Evolutionary conservation across 2,797 vertebrate species (phyloP), one percentile per base, ranked within the genome.

Genomic region (Hypotaenidia okinawae): DNA sequence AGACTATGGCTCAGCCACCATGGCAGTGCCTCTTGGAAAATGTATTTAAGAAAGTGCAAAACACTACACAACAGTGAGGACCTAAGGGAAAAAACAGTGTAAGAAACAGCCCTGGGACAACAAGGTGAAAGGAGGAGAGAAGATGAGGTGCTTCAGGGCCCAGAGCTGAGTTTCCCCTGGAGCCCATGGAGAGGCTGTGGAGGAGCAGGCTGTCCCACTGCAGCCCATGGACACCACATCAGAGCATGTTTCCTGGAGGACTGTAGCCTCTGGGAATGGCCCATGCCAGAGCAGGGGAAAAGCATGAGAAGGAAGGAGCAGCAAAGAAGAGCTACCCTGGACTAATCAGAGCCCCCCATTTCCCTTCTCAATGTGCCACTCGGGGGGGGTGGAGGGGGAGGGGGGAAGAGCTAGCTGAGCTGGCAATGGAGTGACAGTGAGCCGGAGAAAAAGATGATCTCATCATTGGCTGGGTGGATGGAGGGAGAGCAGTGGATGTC

Each of bases 1-100:
- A 30, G 32, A 32, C 49, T 37, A 30, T 0, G 0, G 64, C 62
- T 75, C 16, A 35, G 16, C 9, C 55, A 74, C 0, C 0, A 16
- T 0, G 2, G n/a, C 1, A 6, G 49, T 5, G 4, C 27, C 28
- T 22, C 25, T 2, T 41, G 19, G 28, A 67, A 18, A 77, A 24
- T 1, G 4, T 4, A 27, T 4, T 3, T 24, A 13, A 57, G 35
- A 76, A 73, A 41, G 8, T 10, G 15, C 17, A 88, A 79, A 79
- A 76, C 0, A 0, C 9, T 23, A 13, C 19, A 24, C 5, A 5
- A 16, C 16, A 62, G 18, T 2, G 33, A 84, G 35, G 16, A 69
- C 13, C 51, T 10, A 41, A 39, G 5, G 10, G 9, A n/a, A 73
- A 39, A n/a, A 47, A 10, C 47, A 22, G 3, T 4, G 10, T 28